Evolutionary conservation across 2,113 vertebrate genomes (phyloP), one percentile per base, ranked within the genome.

Genomic region (Lutjanus erythropterus): DNA sequence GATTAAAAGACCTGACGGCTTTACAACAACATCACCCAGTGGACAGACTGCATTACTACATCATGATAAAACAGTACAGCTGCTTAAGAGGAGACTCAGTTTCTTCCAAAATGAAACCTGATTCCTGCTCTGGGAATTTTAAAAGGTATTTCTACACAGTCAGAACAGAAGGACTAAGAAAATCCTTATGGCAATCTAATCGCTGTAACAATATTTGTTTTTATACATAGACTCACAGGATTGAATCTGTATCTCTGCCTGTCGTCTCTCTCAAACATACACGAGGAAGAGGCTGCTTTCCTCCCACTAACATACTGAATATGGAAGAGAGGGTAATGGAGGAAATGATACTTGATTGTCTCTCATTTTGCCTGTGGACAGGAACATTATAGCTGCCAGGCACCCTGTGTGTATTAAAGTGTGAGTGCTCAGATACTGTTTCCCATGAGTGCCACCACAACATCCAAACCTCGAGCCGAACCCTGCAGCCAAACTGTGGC

Each of bases 11-110:
- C 9, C 23, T 9, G n/a, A 6, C 9, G 1, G 6, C 44, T 61
- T 31, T 19, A 66, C 58, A 49, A 18, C 60, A 75, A 1, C 71
- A 29, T 21, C 76, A 44, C 72, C 66, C 9, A 46, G 72, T 86
- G 85, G 71, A 18, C 59, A 23, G 7, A 19, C 14, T 5, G 15
- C 41, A 0, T 39, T 5, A 53, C 58, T 78, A 27, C 73, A 56
- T 3, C 21, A n/a, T 15, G 44, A 21, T 14, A 6, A n/a, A 37
- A 60, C 41, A 60, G 2, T 0, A 9, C 14, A 29, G n/a, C 10
- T 25, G 9, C 25, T 0, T 0, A 35, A 39, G 44, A 25, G 6
- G 31, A 46, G 21, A n/a, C 9, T 9, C 7, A n/a, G 3, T 50
- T 19, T 9, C 5, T 42, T 6, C 15, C 23, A 2, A 25, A 41